Percentiles rank a stretch among this genome's conserved stretches.
Conservation (phyloP, 2,113 vertebrate genomes). For the Solea senegalensis region DNA sequence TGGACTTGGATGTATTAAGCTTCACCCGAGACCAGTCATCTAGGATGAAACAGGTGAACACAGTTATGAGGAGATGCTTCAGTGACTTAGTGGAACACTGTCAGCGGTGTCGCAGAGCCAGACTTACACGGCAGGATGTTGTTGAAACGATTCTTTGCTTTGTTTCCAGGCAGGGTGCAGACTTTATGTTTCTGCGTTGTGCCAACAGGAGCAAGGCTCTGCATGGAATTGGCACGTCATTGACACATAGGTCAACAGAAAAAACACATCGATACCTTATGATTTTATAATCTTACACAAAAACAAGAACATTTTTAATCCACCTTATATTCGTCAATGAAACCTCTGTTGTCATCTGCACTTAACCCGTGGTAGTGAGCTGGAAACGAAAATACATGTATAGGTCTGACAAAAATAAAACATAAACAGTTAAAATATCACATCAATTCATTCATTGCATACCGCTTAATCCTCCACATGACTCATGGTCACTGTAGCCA, state of each 20-base stretch:
- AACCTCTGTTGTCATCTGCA: constrained; percentile 72
- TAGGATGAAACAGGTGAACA: constrained; percentile 44
- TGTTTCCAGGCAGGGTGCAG: constrained; percentile 78
- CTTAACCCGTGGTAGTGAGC: constrained; percentile 63
- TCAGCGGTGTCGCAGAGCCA: not conserved
- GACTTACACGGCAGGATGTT: constrained; percentile 87
- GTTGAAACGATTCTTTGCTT: constrained; percentile 83
- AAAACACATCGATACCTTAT: not conserved
- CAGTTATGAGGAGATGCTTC: not conserved
- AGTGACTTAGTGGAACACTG: not conserved
- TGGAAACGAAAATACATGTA: constrained; percentile 64
- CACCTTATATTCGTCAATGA: constrained; percentile 79
- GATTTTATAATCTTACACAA: too few relatives aligned
- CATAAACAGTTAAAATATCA: not conserved
- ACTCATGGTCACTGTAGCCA: too few relatives aligned
- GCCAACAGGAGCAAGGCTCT: constrained; percentile 76
- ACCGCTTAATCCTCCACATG: too few relatives aligned
- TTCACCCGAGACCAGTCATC: constrained; percentile 86
- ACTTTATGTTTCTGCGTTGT: constrained; percentile 57
- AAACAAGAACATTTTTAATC: not conserved
- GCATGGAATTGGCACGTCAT: not conserved
- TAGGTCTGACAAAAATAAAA: constrained; percentile 44
- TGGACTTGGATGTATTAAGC: constrained; percentile 49
- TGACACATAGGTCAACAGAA: not conserved
- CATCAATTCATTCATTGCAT: too few relatives aligned